Conservation (phyloP, 1,140 invertebrate genomes). For the Drosophila albomicans region DNA sequence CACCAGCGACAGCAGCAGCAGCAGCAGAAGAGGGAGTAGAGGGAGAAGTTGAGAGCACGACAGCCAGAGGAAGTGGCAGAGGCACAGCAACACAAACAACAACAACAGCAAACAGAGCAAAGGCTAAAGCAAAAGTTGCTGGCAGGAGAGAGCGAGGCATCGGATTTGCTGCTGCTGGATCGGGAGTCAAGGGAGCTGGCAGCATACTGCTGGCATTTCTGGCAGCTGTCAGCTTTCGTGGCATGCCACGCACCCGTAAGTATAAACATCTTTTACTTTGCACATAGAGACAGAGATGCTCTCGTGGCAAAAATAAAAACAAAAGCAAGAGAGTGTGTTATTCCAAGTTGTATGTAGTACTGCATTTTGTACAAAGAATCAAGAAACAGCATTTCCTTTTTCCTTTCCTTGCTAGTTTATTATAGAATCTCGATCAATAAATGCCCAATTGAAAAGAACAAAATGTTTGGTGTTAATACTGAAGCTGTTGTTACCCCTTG, state of each 20-base stretch:
- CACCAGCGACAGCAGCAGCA: slow-evolving; percentile 41
- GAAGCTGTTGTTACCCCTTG: background rate
- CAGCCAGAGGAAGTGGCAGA: background rate
- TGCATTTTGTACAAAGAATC: slow-evolving; percentile 1
- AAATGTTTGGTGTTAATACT: background rate
- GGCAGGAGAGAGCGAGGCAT: slow-evolving; percentile 16
- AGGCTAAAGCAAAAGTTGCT: slow-evolving; percentile 29
- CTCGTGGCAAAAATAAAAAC: too few relatives aligned
- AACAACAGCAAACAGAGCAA: background rate
- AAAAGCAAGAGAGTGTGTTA: background rate
- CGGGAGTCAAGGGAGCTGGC: slow-evolving; percentile 51
- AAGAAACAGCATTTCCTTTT: background rate
- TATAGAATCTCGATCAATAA: background rate
- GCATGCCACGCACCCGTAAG: slow-evolving; percentile 70
- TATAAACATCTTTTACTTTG: slow-evolving; percentile 75
- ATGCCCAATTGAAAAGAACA: background rate
- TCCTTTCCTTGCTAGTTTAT: background rate
- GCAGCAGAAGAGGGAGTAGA: background rate
- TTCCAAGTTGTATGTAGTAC: slow-evolving; percentile 10
- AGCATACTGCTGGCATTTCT: slow-evolving; percentile 73
- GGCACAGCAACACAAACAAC: slow-evolving; percentile 3
- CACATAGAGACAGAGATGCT: slow-evolving; percentile 1
- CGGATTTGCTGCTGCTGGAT: slow-evolving; percentile 36
- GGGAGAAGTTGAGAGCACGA: slow-evolving; percentile 6
- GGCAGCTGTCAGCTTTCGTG: slow-evolving; percentile 80